Evolutionary conservation across 2,888 invertebrate genomes (phyloP), one percentile per base, ranked within the genome.

Genomic region (Clunio marinus): DNA sequence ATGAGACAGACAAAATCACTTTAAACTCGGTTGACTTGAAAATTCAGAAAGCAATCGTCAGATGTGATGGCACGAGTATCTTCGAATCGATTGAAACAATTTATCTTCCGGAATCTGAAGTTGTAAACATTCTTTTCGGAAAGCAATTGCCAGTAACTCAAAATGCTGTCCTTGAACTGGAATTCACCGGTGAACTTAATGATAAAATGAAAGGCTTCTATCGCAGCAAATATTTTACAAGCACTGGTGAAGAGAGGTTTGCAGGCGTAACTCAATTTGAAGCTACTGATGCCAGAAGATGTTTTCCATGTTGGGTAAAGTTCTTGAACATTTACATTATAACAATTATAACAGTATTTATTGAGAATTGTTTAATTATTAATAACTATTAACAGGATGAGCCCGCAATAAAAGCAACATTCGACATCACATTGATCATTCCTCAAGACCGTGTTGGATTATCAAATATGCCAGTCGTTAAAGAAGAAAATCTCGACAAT

Each of bases 131-230:
- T 70, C 75, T 79, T 32, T 91, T 93, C 74, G 79, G 82, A 5
- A 80, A 86, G 68, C 75, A 81, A 15, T 76, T 93, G 37, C 78
- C 82, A 0, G 75, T 78, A 15, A 86, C 87, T 25, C 80, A 82
- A 1, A 83, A 82, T 68, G 82, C 80, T 35, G 72, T 72, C 1
- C 78, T 96, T 67, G 78, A 80, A 69, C 82, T 95, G 73, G 82
- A 84, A 70, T 96, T 93, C 76, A 85, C 84, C n/a, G 95, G 95
- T 7, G 87, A 87, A 75, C 84, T 96, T 67, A 93, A 93, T 76
- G 93, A 95, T 75, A 92, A 92, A 78, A 91, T 96, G 91, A 92
- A 90, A 78, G 96, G 96, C n/a, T 88, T 96, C 72, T 96, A 96
- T 79, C 86, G 94, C 65, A 93, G 91, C 80, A 93, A 93, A 81